Base-by-base conservation (phyloP, 2,113 vertebrate genomes). In the Sceloporus undulatus region DNA sequence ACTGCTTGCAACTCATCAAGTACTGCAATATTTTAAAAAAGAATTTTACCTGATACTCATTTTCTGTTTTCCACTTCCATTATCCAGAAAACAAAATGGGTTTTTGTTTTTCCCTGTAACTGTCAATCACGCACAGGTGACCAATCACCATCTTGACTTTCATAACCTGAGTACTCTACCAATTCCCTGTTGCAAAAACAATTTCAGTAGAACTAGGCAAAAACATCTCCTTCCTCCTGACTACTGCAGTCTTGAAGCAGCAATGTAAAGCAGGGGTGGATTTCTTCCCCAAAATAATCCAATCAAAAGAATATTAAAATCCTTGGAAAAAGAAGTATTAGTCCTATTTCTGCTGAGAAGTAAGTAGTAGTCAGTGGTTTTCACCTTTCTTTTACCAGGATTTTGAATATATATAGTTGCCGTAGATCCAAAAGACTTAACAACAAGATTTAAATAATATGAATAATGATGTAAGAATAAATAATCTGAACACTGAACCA, bases 61-160 rank as follows among this genome's bases (percentile, higher is more conserved):
- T 97, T 97, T 97, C 97, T 97, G 96, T 96, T 97, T 97, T 97
- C 97, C 97, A 97, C 96, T 97, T 97, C 97, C 97, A 96, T 97
- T 97, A 97, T 97, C 97, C 97, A 97, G 97, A 97, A 97, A 96
- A 97, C n/a, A n/a, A n/a, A 97, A 97, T 96, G 96, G 97, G 94
- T 97, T 97, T 97, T 97, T 97, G 95, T 97, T 97, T 97, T 97
- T 97, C 97, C 97, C 97, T 97, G 96, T 96, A 97, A 97, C 97
- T 97, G 97, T 97, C 97, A 97, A 97, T 97, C 97, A 97, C 97
- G 97, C 97, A 97, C 96, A 97, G 96, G 97, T 97, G 97, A 97
- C 97, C 97, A 97, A 97, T 97, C 97, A 97, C 97, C 97, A 97
- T 97, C 97, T 97, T 97, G 97, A 97, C 96, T 96, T 96, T 96